Conservation (phyloP, 2,888 invertebrate genomes). For the Baccha elongata region DNA sequence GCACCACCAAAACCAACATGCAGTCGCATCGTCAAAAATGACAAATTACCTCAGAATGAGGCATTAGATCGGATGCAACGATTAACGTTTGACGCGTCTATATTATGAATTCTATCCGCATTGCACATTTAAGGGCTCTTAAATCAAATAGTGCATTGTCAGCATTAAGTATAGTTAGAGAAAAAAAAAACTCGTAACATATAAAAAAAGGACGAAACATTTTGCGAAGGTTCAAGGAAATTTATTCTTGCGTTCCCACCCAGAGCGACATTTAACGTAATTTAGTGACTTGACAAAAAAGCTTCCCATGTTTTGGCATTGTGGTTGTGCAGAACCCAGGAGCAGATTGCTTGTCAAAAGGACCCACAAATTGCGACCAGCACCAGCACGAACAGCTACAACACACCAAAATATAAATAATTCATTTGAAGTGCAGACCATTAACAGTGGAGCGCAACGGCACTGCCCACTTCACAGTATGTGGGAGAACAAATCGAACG, state of each 20-base stretch:
- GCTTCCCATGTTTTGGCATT: constrained; percentile 11
- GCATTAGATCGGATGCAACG: constrained; percentile 73
- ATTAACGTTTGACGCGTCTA: constrained; percentile 56
- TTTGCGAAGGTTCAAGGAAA: constrained; percentile 67
- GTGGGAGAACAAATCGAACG: constrained; percentile 74
- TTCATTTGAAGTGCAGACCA: constrained; percentile 74
- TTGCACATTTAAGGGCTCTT: constrained; percentile 64
- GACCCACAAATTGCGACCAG: constrained; percentile 65
- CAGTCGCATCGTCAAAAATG: constrained; percentile 56
- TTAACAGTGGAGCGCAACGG: constrained; percentile 72
- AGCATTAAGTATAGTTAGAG: constrained; percentile 40
- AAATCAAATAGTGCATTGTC: constrained; percentile 53
- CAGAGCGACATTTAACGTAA: constrained; percentile 74
- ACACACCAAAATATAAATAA: constrained; percentile 62
- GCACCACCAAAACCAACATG: constrained; percentile 2
- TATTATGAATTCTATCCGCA: constrained; percentile 69
- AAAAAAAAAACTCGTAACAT: constrained; percentile 34
- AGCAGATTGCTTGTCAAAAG: constrained; percentile 46
- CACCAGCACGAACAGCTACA: constrained; percentile 39
- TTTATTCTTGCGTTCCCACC: constrained; percentile 75
- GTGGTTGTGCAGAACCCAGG: constrained; percentile 4
- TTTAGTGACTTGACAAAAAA: constrained; percentile 75
- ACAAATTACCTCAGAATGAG: constrained; percentile 72
- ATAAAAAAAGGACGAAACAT: constrained; percentile 70
- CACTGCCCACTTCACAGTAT: constrained; percentile 75